Base-by-base conservation (phyloP, 1,140 invertebrate genomes). In the Drosophila erecta region DNA sequence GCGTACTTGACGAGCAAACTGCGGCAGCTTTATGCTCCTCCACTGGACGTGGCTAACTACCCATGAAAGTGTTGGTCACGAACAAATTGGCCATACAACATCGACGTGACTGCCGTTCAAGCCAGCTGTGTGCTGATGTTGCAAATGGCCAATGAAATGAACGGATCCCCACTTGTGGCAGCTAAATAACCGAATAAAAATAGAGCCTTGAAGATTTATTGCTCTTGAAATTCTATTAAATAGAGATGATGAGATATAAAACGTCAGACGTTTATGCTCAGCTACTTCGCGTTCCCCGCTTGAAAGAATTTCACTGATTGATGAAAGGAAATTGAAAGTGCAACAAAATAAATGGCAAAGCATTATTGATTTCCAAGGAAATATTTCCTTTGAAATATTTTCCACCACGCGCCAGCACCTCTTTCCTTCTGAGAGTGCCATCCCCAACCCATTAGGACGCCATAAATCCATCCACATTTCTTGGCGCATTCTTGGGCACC, bases 401-500 rank as follows among this genome's bases (percentile, higher is more conserved):
- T 11, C 10, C 7, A 3, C 6, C 60, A 43, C 4, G 50, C 50
- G 43, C 15, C 15, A 37, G 51, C 22, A 27, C 35, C 38, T 53
- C 24, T 2, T 17, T 22, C 22, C 37, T 10, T 22, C 40, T 46
- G 24, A n/a, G n/a, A 22, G 35, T 30, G 7, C 27, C 22, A 3
- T 22, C 5, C 40, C 5, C 37, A 69, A 64, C 84, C 84, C 81
- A 87, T 87, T 87, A 89, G 79, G 89, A 79, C 50, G 47, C 76
- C 79, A 89, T 83, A 72, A 83, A 79, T 59, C 76, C 71, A 53
- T 67, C 37, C 75, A 75, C 81, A 81, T 81, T 85, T 70, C 79
- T 83, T 76, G 49, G 40, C 55, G 27, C 71, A 87, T 87, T 79
- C 75, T 73, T 87, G 22, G 49, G 38, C 62, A 59, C 58, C 58